phyloP scores from a whole-genome alignment of 2,888 invertebrate species.

The Trissolcus japonicus region DNA sequence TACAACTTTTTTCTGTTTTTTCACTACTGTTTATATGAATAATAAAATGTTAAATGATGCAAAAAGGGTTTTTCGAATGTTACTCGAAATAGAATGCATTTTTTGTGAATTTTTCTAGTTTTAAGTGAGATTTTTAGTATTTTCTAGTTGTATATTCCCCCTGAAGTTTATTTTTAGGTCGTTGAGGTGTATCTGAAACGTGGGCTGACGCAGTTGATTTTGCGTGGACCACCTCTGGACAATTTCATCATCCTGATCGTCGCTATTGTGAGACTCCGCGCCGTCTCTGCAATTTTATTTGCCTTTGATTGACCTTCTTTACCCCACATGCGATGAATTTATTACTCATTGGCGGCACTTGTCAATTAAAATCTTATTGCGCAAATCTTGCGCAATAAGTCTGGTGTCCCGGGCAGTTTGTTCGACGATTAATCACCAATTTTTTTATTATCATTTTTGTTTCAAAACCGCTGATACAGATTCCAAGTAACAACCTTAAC shows the following conservation, averaged over 20 bases:
- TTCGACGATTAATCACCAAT: constrained; percentile 27
- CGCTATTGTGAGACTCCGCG: constrained; percentile 11
- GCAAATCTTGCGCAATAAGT: constrained; percentile 38
- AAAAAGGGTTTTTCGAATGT: too few species aligned
- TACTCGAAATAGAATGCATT: too few species aligned
- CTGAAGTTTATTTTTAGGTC: not conserved
- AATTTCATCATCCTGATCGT: constrained; percentile 41
- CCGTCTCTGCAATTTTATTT: constrained; percentile 8
- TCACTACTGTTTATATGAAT: too few species aligned
- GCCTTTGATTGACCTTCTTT: constrained; percentile 52
- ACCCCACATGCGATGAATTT: constrained; percentile 33
- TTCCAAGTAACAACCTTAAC: too few species aligned
- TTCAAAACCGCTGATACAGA: too few species aligned
- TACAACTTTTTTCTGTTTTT: too few species aligned
- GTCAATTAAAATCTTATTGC: constrained; percentile 53
- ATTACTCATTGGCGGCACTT: constrained; percentile 46
- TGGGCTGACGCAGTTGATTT: constrained; percentile 2
- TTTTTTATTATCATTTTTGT: too few species aligned
- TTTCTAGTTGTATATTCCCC: not conserved
- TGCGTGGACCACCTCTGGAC: constrained; percentile 8
- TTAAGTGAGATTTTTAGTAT: too few species aligned
- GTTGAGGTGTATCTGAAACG: not conserved
- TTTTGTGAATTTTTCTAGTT: too few species aligned
- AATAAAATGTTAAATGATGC: too few species aligned
- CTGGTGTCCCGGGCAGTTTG: constrained; percentile 32